phyloP scores from a whole-genome alignment of 1,140 invertebrate genomes.

The Nasonia giraulti region DNA sequence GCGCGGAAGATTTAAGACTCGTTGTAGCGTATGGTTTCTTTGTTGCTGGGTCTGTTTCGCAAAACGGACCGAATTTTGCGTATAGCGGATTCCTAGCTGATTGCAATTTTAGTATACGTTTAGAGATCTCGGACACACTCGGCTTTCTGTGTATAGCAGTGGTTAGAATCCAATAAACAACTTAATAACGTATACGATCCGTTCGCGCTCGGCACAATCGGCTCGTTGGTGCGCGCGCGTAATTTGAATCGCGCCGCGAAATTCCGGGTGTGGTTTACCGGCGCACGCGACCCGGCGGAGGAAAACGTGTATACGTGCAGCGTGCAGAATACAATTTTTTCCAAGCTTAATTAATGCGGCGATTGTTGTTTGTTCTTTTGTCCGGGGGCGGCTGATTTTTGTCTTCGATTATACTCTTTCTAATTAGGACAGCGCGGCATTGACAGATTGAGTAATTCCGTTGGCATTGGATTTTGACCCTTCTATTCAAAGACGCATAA shows the following conservation, averaged over 20 bases:
- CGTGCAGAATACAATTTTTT: background rate
- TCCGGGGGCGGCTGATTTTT: background rate
- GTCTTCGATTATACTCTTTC: background rate
- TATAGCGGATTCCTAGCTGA: background rate
- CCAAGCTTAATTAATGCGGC: background rate
- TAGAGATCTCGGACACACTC: too few relatives aligned
- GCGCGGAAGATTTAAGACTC: background rate
- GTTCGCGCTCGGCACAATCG: background rate
- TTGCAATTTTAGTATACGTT: too few relatives aligned
- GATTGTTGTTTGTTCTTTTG: background rate
- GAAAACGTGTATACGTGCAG: background rate
- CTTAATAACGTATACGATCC: conserved; percentile 2
- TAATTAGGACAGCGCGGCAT: background rate
- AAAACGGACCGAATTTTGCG: background rate
- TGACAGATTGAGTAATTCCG: background rate
- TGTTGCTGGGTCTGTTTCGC: background rate
- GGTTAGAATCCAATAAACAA: background rate
- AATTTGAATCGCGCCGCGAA: conserved; percentile 3
- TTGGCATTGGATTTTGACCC: too few relatives aligned
- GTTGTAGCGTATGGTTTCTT: background rate
- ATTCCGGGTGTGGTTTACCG: background rate
- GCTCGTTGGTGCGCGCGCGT: background rate
- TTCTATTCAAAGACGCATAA: too few relatives aligned
- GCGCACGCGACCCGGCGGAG: background rate
- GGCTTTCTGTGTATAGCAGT: background rate